Evolutionary conservation across 2,113 vertebrate species (phyloP).

Genomic region (Pangasianodon hypophthalmus): DNA sequence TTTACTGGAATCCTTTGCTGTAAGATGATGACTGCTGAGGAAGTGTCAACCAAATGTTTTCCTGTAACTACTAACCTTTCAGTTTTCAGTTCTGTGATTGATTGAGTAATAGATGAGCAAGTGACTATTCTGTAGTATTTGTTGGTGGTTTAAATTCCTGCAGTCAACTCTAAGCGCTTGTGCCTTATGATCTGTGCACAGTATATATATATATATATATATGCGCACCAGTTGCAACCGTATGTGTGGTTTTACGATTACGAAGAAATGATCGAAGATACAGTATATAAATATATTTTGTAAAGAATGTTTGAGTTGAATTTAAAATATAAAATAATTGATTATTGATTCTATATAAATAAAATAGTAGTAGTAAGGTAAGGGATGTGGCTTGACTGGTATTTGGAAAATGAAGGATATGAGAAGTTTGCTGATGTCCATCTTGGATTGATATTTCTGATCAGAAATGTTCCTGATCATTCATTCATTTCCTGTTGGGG

Average conservation of each 20-base stretch:
- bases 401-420: not conserved
- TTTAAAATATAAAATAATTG: not conserved
- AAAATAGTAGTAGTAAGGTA: too few relatives aligned
- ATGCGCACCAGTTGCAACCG: not conserved
- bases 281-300: not conserved
- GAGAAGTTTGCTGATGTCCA: not conserved
- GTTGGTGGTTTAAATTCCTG: not conserved
- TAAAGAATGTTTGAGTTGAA: not conserved
- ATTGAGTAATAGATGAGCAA: not conserved
- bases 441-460: not conserved
- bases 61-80: not conserved
- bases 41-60: not conserved
- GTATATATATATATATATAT: not conserved
- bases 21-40: not conserved
- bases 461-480: not conserved
- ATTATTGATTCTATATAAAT: not conserved
- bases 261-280: not conserved
- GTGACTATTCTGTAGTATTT: not conserved
- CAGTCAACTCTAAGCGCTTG: not conserved
- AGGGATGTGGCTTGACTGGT: not conserved
- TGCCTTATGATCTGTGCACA: too few relatives aligned
- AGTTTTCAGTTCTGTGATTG: not conserved
- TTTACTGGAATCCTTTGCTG: not conserved
- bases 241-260: not conserved
- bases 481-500: not conserved